Percentiles rank a stretch among this genome's conserved stretches.
Conservation (phyloP, 2,888 invertebrate genomes). For the Dicranocentrus wangi region DNA sequence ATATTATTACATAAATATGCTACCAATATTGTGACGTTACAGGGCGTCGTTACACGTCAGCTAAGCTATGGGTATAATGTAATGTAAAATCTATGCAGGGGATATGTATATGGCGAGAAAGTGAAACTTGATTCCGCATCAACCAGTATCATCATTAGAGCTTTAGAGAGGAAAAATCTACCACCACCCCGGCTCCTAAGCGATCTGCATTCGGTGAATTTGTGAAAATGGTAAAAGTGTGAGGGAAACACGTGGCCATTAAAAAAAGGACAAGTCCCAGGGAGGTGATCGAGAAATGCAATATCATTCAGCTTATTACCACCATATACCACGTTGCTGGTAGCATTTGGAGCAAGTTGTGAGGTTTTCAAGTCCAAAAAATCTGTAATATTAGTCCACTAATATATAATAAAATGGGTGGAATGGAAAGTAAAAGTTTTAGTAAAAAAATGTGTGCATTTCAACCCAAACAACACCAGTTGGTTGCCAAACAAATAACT, state of each 20-base stretch:
- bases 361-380: not conserved
- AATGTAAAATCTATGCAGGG: not conserved
- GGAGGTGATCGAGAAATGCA: constrained; percentile 52
- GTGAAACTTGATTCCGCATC: not conserved
- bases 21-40: constrained; percentile 33
- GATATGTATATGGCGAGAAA: no score
- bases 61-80: no score
- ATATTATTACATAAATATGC: constrained; percentile 40
- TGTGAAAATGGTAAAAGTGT: not conserved
- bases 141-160: not conserved
- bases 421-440: no score
- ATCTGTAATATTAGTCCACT: not conserved
- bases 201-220: not conserved
- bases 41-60: constrained; percentile 10
- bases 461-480: not conserved
- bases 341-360: no score
- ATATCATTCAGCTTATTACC: constrained; percentile 50
- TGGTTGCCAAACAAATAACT: constrained; percentile 52
- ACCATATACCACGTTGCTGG: no score
- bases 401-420: constrained; percentile 1
- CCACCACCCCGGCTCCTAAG: not conserved
- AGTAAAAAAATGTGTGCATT: no score
- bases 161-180: no score
- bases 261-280: constrained; percentile 39
- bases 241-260: constrained; percentile 39